Conservation (phyloP, 2,888 invertebrate species). For the Theretra japonica region DNA sequence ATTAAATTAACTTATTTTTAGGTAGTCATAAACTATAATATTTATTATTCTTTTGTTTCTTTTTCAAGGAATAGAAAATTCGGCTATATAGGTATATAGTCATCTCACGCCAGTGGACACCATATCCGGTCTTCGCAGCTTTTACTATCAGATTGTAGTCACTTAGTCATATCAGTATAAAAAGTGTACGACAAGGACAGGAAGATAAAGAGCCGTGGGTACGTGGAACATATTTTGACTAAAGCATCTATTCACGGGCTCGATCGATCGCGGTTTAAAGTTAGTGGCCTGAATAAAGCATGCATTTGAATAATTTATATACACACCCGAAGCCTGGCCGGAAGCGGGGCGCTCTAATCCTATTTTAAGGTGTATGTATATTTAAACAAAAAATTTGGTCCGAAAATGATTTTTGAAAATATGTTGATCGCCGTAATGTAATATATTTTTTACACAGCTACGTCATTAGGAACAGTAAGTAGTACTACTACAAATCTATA, state of each 20-base stretch:
- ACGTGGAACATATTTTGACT: neutral
- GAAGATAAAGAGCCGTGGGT: neutral
- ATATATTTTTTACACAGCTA: neutral
- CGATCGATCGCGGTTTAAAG: constrained; percentile 72
- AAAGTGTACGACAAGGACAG: no score
- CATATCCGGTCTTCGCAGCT: no score
- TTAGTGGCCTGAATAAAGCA: constrained; percentile 67
- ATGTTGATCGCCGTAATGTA: constrained; percentile 34
- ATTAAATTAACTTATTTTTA: no score
- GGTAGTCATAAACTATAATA: no score
- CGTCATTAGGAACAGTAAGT: neutral
- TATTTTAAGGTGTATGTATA: constrained; percentile 65
- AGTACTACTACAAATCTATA: no score
- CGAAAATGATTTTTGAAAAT: constrained; percentile 52
- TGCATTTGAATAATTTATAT: constrained; percentile 73
- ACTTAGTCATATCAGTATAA: no score
- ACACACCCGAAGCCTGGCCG: constrained; percentile 60
- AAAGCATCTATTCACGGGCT: constrained; percentile 16
- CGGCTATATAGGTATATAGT: no score
- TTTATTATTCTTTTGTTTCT: no score
- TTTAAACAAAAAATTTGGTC: constrained; percentile 55
- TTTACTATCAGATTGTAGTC: no score
- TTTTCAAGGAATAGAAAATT: no score
- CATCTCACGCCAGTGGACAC: no score
- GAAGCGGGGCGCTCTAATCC: constrained; percentile 65